Conservation (phyloP, 2,113 vertebrate genomes). For the Rhinolophus ferrumequinum region DNA sequence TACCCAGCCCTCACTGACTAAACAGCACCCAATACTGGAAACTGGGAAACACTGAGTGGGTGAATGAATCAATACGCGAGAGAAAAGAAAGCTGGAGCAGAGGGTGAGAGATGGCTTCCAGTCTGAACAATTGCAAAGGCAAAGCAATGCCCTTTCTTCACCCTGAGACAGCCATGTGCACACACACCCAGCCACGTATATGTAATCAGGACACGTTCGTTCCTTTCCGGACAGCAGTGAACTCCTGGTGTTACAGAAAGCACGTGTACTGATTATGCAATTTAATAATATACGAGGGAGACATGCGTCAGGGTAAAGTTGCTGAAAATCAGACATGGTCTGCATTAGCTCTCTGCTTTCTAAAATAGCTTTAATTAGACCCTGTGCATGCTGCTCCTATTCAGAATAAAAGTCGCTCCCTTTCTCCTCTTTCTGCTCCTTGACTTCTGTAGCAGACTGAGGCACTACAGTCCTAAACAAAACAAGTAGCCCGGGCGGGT, state of each 20-base stretch:
- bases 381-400: background rate
- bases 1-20: too few relatives aligned
- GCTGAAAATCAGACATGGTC: slow-evolving; percentile 55
- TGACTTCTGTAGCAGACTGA: too few relatives aligned
- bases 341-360: slow-evolving; percentile 47
- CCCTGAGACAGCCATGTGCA: too few relatives aligned
- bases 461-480: too few relatives aligned
- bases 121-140: background rate
- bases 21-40: too few relatives aligned
- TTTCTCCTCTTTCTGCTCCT: background rate
- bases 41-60: background rate
- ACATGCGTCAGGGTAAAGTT: slow-evolving; percentile 40
- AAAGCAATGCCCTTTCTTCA: too few relatives aligned
- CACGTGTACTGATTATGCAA: slow-evolving; percentile 50
- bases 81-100: background rate
- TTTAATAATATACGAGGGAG: slow-evolving; percentile 60
- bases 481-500: background rate
- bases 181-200: fast-evolving
- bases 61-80: background rate
- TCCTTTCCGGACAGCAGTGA: background rate
- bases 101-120: background rate
- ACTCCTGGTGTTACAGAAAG: background rate
- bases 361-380: slow-evolving; percentile 61
- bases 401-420: slow-evolving; percentile 40
- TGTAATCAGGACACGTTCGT: too few relatives aligned